phyloP scores from a whole-genome alignment of 64 coral and sea anemone genomes.

The Montipora efflorescens region DNA sequence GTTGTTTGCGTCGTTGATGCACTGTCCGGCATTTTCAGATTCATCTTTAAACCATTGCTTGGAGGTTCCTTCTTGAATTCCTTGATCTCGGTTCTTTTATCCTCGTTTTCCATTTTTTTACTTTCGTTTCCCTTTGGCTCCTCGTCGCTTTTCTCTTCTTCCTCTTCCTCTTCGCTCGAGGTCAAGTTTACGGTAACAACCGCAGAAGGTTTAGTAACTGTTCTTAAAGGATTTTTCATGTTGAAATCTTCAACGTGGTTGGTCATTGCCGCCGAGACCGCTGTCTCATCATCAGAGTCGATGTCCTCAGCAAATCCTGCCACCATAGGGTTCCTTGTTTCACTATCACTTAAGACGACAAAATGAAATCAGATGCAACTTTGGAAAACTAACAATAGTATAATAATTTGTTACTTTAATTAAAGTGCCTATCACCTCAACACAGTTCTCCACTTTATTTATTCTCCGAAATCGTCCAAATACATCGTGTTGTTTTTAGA shows the following conservation, averaged over 20 bases:
- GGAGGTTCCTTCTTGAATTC: neutral
- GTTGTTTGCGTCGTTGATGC: neutral
- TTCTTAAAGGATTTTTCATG: neutral
- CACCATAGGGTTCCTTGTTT: conserved; percentile 78
- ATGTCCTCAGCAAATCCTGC: conserved; percentile 88
- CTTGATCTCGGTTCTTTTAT: conserved; percentile 30
- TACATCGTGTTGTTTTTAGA: too few species aligned
- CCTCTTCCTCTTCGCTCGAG: conserved; percentile 67
- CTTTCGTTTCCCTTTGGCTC: neutral
- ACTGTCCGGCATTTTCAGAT: conserved; percentile 8
- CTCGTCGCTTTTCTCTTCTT: conserved; percentile 20
- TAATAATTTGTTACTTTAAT: too few species aligned
- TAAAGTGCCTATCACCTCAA: too few species aligned
- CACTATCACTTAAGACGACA: conserved; percentile 60
- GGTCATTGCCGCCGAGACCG: neutral
- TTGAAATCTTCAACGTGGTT: conserved; percentile 60
- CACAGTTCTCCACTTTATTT: too few species aligned
- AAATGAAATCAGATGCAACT: neutral
- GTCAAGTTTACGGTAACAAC: conserved; percentile 57
- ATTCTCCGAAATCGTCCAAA: too few species aligned
- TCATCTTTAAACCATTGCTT: neutral
- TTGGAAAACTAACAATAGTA: too few species aligned
- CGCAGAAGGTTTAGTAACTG: neutral
- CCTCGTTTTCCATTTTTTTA: conserved; percentile 14
- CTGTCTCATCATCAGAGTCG: conserved; percentile 64